These are phyloP conservation scores for Andrena camellia DNA, from an alignment of 2,888 invertebrate genomes.

Conservation along the genomic window DNA sequence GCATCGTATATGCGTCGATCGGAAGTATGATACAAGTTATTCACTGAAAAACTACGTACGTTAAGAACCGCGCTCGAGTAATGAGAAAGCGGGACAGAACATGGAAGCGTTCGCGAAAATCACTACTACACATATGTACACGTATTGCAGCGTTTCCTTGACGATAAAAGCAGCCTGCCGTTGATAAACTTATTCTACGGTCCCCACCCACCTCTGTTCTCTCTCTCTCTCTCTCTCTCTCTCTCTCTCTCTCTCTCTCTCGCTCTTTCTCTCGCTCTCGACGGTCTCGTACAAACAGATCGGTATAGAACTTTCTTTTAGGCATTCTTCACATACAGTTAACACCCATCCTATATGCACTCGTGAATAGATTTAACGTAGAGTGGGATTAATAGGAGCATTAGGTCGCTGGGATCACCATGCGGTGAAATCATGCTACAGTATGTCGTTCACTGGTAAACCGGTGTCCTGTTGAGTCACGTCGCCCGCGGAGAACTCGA, in stretches of 20 bases:
- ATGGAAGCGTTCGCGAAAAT: slow-evolving; percentile 60
- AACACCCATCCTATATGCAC: slow-evolving; percentile 72
- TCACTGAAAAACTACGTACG: slow-evolving; percentile 37
- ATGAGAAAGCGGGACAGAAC: slow-evolving; percentile 64
- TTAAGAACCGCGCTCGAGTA: slow-evolving; percentile 40
- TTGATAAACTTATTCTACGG: slow-evolving; percentile 57
- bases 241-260: not conserved
- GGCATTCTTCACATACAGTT: slow-evolving; percentile 65
- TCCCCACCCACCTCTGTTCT: slow-evolving; percentile 6
- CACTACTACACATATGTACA: slow-evolving; percentile 69
- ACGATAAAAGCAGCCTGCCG: slow-evolving; percentile 55
- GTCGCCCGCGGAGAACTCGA: slow-evolving; percentile 53
- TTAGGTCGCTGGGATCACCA: slow-evolving; percentile 62
- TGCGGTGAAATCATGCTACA: slow-evolving; percentile 64
- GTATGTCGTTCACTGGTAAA: slow-evolving; percentile 62
- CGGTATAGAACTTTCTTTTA: slow-evolving; percentile 57
- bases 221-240: slow-evolving; percentile 9
- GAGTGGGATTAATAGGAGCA: slow-evolving; percentile 68
- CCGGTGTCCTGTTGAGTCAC: slow-evolving; percentile 48
- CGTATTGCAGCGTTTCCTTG: slow-evolving; percentile 61
- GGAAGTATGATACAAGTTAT: slow-evolving; percentile 63
- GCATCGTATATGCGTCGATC: slow-evolving; percentile 44
- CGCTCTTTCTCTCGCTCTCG: not conserved
- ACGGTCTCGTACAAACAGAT: slow-evolving; percentile 54
- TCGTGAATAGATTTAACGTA: slow-evolving; percentile 64